Base-by-base conservation (phyloP, 1,140 invertebrate species). In the Pseudachorutes palmiensis region DNA sequence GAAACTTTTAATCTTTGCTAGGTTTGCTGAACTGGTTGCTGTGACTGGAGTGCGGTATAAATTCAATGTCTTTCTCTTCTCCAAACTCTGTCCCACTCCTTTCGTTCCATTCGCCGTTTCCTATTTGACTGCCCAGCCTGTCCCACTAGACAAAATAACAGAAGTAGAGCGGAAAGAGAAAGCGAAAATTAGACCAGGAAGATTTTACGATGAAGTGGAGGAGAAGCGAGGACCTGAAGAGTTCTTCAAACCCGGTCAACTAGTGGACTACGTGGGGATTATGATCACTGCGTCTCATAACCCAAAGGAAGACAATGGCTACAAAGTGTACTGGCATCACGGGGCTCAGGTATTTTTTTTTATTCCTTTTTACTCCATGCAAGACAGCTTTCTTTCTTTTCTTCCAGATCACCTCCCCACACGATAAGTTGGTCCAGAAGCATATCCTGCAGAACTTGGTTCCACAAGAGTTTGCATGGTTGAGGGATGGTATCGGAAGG, bases 271-370 rank as follows among this genome's bases (percentile, higher is more conserved):
- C 51, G 9, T 19, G 9, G 95, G 95, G 2, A 83, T 98, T 5
- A 95, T 98, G 92, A 85, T 99, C 0, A 99, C 97, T 19, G 97
- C 97, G 0, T 98, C 95, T 0, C 97, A 99, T 74, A 99, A 99
- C 82, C 97, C 96, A 0, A 98, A 97, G 80, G 87, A 98, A 61
- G 96, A 99, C 77, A 99, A 99, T 80, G 97, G 97, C 2, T 99
- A 98, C 77, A 99, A 99, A 83, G 92, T 97, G 2, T 98, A 97
- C 77, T 96, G 94, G 88, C 80, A 81, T 26, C 97, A 98, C 79
- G 93, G 94, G 1, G 87, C 90, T n/a, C 96, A 88, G 79, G 84
- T 85, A 73, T 73, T 26, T 30, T 29, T 55, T 64, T 32, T 65
- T 57, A 14, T 24, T 65, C 45, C 22, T n/a, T n/a, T n/a, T n/a